Base-by-base conservation (phyloP, 2,797 vertebrate species). In the Craterocephalus amniculus region DNA sequence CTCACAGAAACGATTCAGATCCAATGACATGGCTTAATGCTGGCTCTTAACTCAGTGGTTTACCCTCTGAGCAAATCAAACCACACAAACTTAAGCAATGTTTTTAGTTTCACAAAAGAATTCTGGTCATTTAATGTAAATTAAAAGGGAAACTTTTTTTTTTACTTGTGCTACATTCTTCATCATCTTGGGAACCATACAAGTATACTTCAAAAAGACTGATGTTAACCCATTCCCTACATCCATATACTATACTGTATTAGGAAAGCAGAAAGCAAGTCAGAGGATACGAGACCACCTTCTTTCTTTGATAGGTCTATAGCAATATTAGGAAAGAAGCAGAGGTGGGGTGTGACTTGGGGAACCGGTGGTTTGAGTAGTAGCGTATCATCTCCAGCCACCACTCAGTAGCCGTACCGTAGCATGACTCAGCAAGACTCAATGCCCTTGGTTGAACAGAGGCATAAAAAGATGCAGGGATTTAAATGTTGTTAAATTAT, bases 381-480 rank as follows among this genome's bases (percentile, higher is more conserved):
- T 35, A 54, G 48, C 27, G n/a, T 35, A 60, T 69, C 67, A 54
- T 70, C 49, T 61, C 6, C 20, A 22, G 20, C 20, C 43, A 1
- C 8, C 40, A 45, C 38, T 40, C 6, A 38, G 36, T 12, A 38
- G 38, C 38, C 14, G 38, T 40, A 20, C 40, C 18, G 16, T 43
- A 20, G 16, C 40, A 43, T 40, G 48, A 69, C 8, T 5, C 58
- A 61, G 67, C 48, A 48, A 69, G 58, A 61, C 60, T 58, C 26
- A 40, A 40, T 40, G 49, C 43, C 52, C 67, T 54, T 22, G 54
- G 48, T 35, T 40, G 48, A 60, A 54, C 58, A 69, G 67, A 36
- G 58, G 61, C 52, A 49, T 55, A 54, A 36, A 32, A 35, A 54
- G 35, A 61, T 60, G 58, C 58, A 43, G 34, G 58, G 67, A 59